Conservation (phyloP, 2,113 vertebrate genomes). For the Microcebus murinus region DNA sequence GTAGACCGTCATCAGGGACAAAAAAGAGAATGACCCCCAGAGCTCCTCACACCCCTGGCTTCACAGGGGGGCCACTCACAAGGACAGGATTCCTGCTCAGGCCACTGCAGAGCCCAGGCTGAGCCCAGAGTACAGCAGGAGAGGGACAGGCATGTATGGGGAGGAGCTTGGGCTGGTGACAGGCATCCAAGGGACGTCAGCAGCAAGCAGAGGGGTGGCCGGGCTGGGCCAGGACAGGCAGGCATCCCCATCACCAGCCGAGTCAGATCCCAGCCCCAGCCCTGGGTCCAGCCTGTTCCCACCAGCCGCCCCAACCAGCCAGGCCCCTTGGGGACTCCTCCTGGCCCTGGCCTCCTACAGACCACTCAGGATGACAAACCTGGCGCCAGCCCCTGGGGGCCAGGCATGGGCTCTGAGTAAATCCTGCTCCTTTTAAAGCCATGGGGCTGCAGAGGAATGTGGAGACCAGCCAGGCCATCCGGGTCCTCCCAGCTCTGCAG, state of each 20-base stretch:
- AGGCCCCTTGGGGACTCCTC: neutral
- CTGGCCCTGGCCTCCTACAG: neutral
- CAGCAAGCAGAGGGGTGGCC: neutral
- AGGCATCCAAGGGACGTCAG: neutral
- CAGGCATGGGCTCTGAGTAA: neutral
- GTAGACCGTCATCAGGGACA: too few species aligned
- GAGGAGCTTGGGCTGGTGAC: neutral
- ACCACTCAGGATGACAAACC: neutral
- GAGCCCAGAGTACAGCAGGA: neutral
- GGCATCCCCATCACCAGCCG: rapidly evolving
- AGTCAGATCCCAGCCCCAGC: neutral
- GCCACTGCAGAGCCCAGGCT: neutral
- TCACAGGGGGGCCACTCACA: rapidly evolving
- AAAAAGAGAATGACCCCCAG: neutral
- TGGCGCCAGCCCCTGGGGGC: neutral
- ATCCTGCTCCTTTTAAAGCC: slow-evolving; percentile 72
- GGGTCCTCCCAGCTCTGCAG: neutral
- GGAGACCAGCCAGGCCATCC: slow-evolving; percentile 35
- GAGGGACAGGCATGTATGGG: neutral
- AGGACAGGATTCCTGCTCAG: neutral
- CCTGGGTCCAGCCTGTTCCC: neutral
- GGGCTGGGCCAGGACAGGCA: neutral
- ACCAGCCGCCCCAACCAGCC: neutral
- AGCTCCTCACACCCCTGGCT: neutral
- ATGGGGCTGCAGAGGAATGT: slow-evolving; percentile 42